Conservation (phyloP, 2,797 vertebrate genomes). For the Anableps anableps region DNA sequence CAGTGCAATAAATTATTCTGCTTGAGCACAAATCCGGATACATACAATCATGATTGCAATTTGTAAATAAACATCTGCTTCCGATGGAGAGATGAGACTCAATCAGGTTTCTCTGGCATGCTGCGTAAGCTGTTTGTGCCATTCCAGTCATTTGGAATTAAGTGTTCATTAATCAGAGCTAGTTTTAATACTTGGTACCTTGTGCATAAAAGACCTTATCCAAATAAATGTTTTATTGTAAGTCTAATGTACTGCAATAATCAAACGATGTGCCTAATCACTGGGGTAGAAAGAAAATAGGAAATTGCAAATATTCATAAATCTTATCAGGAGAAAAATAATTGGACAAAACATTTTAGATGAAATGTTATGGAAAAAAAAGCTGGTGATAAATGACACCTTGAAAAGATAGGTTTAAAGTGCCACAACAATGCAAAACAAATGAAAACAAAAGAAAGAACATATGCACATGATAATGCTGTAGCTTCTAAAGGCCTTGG, state of each 20-base stretch:
- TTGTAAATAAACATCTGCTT: conserved; percentile 58
- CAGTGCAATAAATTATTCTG: conserved; percentile 51
- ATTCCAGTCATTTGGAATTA: conserved; percentile 29
- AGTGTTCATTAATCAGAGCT: conserved; percentile 36
- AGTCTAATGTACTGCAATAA: conserved; percentile 35
- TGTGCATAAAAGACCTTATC: conserved; percentile 23
- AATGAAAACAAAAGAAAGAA: conserved; percentile 23
- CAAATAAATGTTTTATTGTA: conserved; percentile 47
- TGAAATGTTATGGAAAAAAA: conserved; percentile 24
- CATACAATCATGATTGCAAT: conserved; percentile 44
- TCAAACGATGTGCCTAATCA: conserved; percentile 26
- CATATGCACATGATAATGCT: conserved; percentile 30
- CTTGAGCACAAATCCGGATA: conserved; percentile 54
- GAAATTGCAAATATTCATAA: conserved; percentile 52
- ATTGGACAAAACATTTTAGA: conserved; percentile 24
- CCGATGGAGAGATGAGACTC: conserved; percentile 32
- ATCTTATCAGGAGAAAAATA: conserved; percentile 49
- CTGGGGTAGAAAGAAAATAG: conserved; percentile 37
- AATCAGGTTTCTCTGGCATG: conserved; percentile 43
- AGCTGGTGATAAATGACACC: conserved; percentile 19
- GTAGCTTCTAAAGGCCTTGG: conserved; percentile 33
- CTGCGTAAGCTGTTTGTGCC: conserved; percentile 22
- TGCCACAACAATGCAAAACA: conserved; percentile 2
- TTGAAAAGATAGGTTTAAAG: conserved; percentile 7
- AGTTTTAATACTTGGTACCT: conserved; percentile 20